phyloP scores from a whole-genome alignment of 1,140 invertebrate species.

The Cotesia typhae region DNA sequence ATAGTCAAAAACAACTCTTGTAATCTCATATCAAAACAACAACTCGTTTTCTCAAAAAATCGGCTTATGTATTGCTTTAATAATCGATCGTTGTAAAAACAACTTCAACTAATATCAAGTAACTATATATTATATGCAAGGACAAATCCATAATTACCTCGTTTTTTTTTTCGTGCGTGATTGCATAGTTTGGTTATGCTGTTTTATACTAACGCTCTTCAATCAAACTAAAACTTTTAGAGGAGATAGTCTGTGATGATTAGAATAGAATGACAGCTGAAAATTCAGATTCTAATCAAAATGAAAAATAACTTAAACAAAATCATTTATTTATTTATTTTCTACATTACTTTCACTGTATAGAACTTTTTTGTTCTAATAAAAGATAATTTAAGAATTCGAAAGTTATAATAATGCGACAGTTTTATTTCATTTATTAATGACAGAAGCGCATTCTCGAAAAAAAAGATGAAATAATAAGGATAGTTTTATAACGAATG shows the following conservation, averaged over 20 bases:
- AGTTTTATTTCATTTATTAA: not conserved
- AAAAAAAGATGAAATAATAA: not conserved
- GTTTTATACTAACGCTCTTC: not conserved
- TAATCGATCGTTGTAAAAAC: not conserved
- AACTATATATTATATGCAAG: not conserved
- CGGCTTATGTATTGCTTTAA: not conserved
- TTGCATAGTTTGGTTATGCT: not conserved
- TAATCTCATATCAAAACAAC: not conserved
- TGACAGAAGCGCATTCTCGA: not conserved
- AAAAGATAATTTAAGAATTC: not conserved
- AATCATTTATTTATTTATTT: not conserved
- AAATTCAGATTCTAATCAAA: not conserved
- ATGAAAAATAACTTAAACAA: not conserved
- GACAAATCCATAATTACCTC: not conserved
- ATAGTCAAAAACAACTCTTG: not conserved
- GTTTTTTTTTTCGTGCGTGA: not conserved
- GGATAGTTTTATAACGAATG: not conserved
- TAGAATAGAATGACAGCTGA: not conserved
- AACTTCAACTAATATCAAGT: not conserved
- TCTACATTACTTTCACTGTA: too few species aligned
- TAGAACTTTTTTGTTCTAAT: too few species aligned
- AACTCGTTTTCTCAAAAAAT: slow-evolving; percentile 3
- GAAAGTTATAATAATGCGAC: not conserved
- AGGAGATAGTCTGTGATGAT: not conserved
- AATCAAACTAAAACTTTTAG: not conserved